Evolutionary conservation across 2,797 vertebrate genomes (phyloP).

Genomic region (Eleutherodactylus coqui): DNA sequence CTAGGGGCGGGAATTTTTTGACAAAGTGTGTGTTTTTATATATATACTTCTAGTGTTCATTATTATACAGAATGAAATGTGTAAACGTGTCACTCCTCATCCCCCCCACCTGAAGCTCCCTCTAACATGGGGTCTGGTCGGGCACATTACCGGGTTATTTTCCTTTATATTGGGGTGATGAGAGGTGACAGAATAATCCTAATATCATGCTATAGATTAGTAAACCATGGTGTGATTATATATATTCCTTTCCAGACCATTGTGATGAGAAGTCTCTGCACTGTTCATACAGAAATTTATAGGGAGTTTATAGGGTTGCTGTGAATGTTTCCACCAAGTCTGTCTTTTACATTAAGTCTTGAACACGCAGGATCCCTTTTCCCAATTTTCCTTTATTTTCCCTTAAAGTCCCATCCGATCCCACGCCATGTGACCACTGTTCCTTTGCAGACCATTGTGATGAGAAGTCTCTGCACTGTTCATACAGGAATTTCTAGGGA

Average conservation of each 20-base stretch:
- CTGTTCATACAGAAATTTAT: constrained; percentile 46
- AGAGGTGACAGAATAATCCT: constrained; percentile 24
- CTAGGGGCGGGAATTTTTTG: no score
- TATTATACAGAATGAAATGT: not conserved
- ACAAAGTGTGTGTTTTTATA: no score
- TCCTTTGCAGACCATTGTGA: not conserved
- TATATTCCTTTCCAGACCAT: constrained; percentile 13
- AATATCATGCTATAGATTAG: constrained; percentile 33
- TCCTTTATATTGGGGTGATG: constrained; percentile 11
- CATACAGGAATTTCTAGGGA: constrained; percentile 42
- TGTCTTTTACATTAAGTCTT: constrained; percentile 33
- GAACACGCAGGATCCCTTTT: not conserved
- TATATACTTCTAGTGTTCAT: not conserved
- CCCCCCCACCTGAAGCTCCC: not conserved
- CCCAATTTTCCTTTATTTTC: not conserved
- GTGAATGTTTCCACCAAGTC: constrained; percentile 30
- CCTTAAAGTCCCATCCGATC: not conserved
- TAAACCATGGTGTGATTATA: constrained; percentile 9
- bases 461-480: constrained; percentile 23
- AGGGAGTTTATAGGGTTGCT: constrained; percentile 21
- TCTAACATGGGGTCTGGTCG: not conserved
- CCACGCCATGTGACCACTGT: constrained; percentile 1
- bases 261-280: not conserved
- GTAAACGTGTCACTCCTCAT: not conserved
- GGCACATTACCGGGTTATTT: not conserved